Evolutionary conservation across 2,113 vertebrate genomes (phyloP), one percentile per base, ranked within the genome.

Genomic region (Zosterops japonicus): DNA sequence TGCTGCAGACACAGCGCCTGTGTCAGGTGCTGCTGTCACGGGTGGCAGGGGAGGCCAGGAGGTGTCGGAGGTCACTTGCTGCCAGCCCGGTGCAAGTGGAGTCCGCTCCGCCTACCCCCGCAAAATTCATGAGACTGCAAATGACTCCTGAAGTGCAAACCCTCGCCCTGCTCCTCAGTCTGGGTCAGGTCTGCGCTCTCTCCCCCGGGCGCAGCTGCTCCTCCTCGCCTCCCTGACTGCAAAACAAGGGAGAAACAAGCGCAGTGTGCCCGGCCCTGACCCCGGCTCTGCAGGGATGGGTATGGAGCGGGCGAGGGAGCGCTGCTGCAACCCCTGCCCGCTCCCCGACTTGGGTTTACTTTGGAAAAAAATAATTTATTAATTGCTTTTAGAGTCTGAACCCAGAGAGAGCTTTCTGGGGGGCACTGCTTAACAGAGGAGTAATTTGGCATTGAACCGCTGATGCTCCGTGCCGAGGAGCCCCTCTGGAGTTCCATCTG

Each of bases 301-400:
- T 19, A 14, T 1, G 18, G 5, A 78, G 5, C 1, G 5, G 0
- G 2, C 4, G 17, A 27, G 20, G 14, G 24, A 42, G 11, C n/a
- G 55, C 47, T 21, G 14, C 28, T 8, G 33, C 22, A 17, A 3
- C 27, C 41, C 33, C 31, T 14, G 21, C 36, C 44, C 5, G 31
- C 55, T 79, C 83, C 33, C 28, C 12, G 1, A n/a, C 41, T 80
- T 36, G 6, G 14, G 22, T 35, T 72, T 33, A 33, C n/a, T 88
- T 61, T 19, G 21, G 12, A 12, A 61, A 56, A 69, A 33, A 5
- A 2, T 0, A 3, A 21, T 8, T 11, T 53, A 14, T 36, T 46
- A 36, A n/a, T 42, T 31, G 11, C 9, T 91, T 86, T 27, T 31
- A 23, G 35, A 76, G 22, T 31, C 14, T 19, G 56, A 56, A 21